These are phyloP conservation scores for Xenopus borealis DNA, from an alignment of 2,113 vertebrate species.

Conservation along the genomic window DNA sequence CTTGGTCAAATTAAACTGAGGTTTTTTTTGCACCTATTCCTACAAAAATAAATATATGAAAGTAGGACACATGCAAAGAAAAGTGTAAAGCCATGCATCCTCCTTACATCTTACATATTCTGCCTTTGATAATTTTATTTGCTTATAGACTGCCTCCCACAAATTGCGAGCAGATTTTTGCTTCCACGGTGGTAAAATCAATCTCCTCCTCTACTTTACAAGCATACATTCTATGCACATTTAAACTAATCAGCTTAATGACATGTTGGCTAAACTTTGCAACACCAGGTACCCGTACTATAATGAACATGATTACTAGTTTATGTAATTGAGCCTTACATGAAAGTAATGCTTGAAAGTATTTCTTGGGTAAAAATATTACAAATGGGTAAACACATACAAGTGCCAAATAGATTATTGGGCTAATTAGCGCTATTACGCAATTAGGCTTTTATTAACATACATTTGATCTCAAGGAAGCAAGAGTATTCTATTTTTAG, in stretches of 20 bases:
- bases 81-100: not conserved
- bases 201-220: not conserved
- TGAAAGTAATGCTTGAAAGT: not conserved
- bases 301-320: conserved; percentile 3
- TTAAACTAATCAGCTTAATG: not conserved
- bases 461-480: too few relatives aligned
- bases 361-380: not conserved
- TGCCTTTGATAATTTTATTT: not conserved
- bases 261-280: not conserved
- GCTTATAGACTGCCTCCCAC: not conserved
- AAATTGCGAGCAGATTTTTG: not conserved
- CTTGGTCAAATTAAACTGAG: not conserved
- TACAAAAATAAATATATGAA: conserved; percentile 1
- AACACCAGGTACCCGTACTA: not conserved
- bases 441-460: not conserved
- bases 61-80: not conserved
- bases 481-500: too few relatives aligned
- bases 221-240: not conserved
- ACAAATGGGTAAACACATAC: not conserved
- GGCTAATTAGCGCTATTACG: not conserved
- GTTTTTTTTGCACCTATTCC: not conserved
- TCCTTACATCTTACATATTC: not conserved
- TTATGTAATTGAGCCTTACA: not conserved
- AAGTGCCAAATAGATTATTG: not conserved
- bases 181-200: conserved; percentile 3